Evolutionary conservation across 2,113 vertebrate genomes (phyloP).

Genomic region (Egretta garzetta): DNA sequence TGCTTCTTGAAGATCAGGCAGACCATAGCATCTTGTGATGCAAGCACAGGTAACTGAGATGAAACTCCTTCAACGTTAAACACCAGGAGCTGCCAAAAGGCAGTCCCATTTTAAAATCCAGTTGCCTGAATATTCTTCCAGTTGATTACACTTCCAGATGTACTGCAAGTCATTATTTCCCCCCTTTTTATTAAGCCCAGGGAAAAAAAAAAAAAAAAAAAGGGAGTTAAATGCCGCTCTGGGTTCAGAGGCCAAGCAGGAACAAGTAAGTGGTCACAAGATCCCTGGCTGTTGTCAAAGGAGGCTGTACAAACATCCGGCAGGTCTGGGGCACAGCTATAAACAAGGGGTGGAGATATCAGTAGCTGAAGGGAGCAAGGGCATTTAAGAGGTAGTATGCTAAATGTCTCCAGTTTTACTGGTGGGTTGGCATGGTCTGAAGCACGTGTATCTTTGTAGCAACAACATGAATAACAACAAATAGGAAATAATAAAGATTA

Average conservation of each 20-base stretch:
- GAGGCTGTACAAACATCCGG: not conserved
- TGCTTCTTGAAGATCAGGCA: not conserved
- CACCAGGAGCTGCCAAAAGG: not conserved
- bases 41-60: not conserved
- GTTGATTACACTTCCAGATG: accelerated
- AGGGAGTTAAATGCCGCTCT: not conserved
- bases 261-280: not conserved
- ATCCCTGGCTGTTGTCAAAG: not conserved
- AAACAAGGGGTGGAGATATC: not conserved
- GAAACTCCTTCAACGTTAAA: not conserved
- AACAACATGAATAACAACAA: not conserved
- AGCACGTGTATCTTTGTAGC: accelerated
- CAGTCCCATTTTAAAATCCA: not conserved
- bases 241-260: not conserved
- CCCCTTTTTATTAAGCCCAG: not conserved
- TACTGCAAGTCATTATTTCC: accelerated
- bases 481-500: not conserved
- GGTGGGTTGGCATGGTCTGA: not conserved
- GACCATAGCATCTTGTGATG: not conserved
- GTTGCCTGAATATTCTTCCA: not conserved
- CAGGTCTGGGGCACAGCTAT: not conserved
- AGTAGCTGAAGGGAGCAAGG: not conserved
- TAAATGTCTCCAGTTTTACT: not conserved
- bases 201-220: not conserved
- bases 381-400: not conserved